A percentile compares a stretch with the other conserved stretches of the same genome.
Evolutionary conservation across 1,140 invertebrate genomes (phyloP).

Genomic region (Druon quercuslanigerum): DNA sequence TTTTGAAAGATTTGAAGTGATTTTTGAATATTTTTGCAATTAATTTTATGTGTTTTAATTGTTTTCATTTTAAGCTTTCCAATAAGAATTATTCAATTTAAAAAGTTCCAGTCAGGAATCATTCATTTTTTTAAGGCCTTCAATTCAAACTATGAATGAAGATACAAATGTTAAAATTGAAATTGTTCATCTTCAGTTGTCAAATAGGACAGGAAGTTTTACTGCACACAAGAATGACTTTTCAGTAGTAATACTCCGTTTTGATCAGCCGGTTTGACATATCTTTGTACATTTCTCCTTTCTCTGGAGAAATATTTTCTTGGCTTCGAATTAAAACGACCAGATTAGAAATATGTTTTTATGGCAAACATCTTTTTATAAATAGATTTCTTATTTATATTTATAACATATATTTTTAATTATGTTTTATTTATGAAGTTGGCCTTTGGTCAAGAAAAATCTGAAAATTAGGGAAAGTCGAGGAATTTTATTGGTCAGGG

Average conservation of each 20-base stretch:
- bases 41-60: no score
- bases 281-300: background rate
- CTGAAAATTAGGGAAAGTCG: no score
- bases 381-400: background rate
- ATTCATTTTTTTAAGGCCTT: no score
- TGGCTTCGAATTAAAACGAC: background rate
- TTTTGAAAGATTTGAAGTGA: no score
- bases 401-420: background rate
- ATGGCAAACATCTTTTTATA: background rate
- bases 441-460: no score
- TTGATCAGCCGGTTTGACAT: constrained; percentile 20
- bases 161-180: background rate
- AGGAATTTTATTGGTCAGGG: no score
- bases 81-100: no score
- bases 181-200: background rate
- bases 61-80: no score
- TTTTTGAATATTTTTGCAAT: no score
- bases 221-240: background rate
- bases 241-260: constrained; percentile 19
- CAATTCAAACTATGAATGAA: background rate
- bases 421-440: no score
- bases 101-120: no score
- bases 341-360: background rate
- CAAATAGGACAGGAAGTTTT: background rate
- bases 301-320: background rate